Base-by-base conservation (phyloP, 2,113 vertebrate species). In the Odontesthes bonariensis region DNA sequence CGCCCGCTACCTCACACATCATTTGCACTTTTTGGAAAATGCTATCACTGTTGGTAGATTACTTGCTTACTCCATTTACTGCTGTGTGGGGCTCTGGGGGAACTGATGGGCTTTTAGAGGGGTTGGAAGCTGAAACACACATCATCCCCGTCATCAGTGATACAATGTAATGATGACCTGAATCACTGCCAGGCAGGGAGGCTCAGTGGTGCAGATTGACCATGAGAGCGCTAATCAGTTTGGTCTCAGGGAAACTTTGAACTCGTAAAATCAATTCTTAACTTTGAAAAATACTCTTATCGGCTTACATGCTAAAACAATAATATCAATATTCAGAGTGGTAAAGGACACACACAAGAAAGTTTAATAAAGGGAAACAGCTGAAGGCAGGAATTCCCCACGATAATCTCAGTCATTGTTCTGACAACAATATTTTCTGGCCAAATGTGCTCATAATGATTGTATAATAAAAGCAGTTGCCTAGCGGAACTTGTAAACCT, bases 371-470 rank as follows among this genome's bases (percentile, higher is more conserved):
- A 86, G 66, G 61, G 40, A 61, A 84, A 63, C 68, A 81, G 60
- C 73, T 78, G 70, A 56, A 71, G 75, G 76, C 81, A 83, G 62
- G 56, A 77, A 79, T 78, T 83, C 73, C 75, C 65, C 63, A 76
- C 83, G 81, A 75, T 49, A 73, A 76, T 89, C 83, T 87, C 81
- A 76, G 59, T 92, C 83, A 82, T 88, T 83, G 86, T 91, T 88
- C 90, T 86, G 83, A 89, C 86, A 92, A 91, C 90, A 93, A 91
- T 88, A 91, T 88, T 91, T 93, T 82, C 74, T 33, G 52, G 59
- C 72, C 81, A 93, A 93, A 92, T 92, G 85, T 83, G 81, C 92
- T 88, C 88, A 85, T 94, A 93, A 94, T 91, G 89, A 92, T 58
- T 58, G 77, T 80, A 89, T 93, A 91, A 92, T 91, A 91, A 88